These are phyloP conservation scores for Centrocercus urophasianus DNA, from an alignment of 2,113 vertebrate species.

Conservation along the genomic window DNA sequence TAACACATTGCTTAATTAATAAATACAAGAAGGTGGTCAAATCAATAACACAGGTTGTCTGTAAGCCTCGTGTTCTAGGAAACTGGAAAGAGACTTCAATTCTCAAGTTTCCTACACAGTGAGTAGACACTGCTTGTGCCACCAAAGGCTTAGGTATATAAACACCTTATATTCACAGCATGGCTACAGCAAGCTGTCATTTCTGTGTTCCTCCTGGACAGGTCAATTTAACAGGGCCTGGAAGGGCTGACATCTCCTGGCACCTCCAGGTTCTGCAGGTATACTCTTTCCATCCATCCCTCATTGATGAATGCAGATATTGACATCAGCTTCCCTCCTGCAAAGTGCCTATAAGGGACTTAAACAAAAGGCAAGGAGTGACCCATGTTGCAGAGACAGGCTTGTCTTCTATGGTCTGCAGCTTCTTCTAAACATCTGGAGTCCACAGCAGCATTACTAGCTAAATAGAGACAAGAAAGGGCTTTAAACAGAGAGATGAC, in stretches of 20 bases:
- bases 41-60: neutral
- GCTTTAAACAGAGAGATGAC: neutral
- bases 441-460: neutral
- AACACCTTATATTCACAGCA: neutral
- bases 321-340: neutral
- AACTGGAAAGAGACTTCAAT: neutral
- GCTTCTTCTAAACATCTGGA: neutral
- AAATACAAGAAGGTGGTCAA: neutral
- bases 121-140: neutral
- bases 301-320: neutral
- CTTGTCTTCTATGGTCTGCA: neutral
- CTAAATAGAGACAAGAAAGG: neutral
- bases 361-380: neutral
- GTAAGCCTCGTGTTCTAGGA: neutral
- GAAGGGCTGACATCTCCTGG: neutral
- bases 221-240: neutral
- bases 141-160: neutral
- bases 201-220: neutral
- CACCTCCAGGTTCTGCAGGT: neutral
- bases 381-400: neutral
- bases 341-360: neutral
- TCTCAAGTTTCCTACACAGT: neutral
- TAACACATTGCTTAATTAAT: neutral
- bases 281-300: rapidly evolving
- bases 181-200: neutral